phyloP scores from a whole-genome alignment of 2,113 vertebrate genomes.

The Psammodynastes pulverulentus region DNA sequence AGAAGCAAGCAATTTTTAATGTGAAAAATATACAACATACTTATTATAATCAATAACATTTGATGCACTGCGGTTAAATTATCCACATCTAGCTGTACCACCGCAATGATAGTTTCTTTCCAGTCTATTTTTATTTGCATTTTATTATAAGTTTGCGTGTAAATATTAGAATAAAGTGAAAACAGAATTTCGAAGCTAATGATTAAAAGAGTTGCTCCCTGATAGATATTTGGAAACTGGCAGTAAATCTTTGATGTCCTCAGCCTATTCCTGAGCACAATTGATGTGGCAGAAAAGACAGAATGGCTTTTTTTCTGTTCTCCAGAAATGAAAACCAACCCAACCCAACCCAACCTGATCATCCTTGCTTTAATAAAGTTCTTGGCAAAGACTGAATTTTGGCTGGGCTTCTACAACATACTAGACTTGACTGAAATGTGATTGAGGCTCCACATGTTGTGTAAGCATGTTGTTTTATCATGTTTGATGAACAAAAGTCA shows the following conservation, averaged over 20 bases:
- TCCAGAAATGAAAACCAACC: not conserved
- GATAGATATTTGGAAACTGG: not conserved
- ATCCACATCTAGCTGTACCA: not conserved
- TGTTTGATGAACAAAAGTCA: not conserved
- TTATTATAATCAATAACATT: conserved; percentile 18
- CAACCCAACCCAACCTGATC: not conserved
- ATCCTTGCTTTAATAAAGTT: not conserved
- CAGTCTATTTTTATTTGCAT: conserved; percentile 24
- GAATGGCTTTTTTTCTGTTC: not conserved
- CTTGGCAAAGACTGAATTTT: not conserved
- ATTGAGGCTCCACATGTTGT: not conserved
- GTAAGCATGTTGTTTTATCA: not conserved
- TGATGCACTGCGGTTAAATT: conserved; percentile 1
- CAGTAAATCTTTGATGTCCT: not conserved
- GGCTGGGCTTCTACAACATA: not conserved
- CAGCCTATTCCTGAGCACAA: not conserved
- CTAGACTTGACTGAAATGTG: not conserved
- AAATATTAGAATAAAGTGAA: conserved; percentile 17
- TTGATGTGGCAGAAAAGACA: not conserved
- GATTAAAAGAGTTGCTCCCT: not conserved
- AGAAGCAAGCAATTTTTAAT: conserved; percentile 7
- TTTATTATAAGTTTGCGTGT: conserved; percentile 13
- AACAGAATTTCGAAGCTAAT: conserved; percentile 2
- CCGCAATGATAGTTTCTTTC: not conserved
- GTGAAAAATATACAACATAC: conserved; percentile 19